Percentiles rank a stretch among this genome's conserved stretches.
Evolutionary conservation across 2,888 invertebrate species (phyloP).

Genomic region (Drosophila nr. perissopoda): DNA sequence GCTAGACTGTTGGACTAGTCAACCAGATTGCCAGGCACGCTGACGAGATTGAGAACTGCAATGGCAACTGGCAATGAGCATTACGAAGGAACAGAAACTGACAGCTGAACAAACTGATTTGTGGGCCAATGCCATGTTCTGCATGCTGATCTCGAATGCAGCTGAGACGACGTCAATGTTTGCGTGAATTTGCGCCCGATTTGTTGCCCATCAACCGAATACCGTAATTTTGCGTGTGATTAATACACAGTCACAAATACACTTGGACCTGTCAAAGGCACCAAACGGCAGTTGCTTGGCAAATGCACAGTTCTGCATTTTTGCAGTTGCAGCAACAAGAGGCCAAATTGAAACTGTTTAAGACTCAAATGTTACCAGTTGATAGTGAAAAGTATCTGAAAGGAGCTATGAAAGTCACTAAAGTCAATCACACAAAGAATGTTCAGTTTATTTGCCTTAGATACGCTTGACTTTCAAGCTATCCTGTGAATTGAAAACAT

Average conservation of each 20-base stretch:
- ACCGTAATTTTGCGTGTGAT: conserved; percentile 65
- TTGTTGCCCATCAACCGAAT: conserved; percentile 73
- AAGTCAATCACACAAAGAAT: not conserved
- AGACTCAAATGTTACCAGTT: conserved; percentile 5
- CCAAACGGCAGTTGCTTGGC: conserved; percentile 37
- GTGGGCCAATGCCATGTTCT: conserved; percentile 31
- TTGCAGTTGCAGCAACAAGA: conserved; percentile 50
- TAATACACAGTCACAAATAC: conserved; percentile 61
- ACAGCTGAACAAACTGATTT: conserved; percentile 44
- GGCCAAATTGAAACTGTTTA: conserved; percentile 30
- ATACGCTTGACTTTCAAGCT: not conserved
- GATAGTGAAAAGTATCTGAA: not conserved
- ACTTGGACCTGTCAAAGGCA: conserved; percentile 45
- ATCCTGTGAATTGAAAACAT: not conserved
- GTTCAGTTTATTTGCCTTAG: not conserved
- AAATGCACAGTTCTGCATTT: conserved; percentile 26
- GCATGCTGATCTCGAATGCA: conserved; percentile 47
- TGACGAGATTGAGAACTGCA: conserved; percentile 52
- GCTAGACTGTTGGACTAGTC: conserved; percentile 25
- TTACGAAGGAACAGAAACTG: conserved; percentile 12
- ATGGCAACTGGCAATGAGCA: conserved; percentile 41
- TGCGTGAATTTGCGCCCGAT: conserved; percentile 75
- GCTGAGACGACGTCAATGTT: conserved; percentile 62
- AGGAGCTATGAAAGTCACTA: not conserved
- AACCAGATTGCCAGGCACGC: conserved; percentile 44